These are phyloP conservation scores for Pseudoips prasinana DNA, from an alignment of 2,888 invertebrate species.

Conservation along the genomic window DNA sequence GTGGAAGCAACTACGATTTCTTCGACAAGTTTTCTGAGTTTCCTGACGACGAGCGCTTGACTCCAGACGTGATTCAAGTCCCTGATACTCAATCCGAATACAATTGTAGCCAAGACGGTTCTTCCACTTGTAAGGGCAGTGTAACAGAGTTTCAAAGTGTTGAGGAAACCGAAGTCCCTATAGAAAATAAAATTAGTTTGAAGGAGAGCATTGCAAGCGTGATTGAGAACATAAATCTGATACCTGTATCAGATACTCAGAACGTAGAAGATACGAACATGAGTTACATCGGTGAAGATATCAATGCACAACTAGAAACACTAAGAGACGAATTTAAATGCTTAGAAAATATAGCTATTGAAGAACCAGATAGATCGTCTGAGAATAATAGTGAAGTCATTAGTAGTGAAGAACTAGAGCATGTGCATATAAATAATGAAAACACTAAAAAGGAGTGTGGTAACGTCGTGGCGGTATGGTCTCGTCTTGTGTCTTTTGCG, in stretches of 20 bases:
- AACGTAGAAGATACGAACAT: slow-evolving; percentile 27
- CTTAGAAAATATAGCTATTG: slow-evolving; percentile 45
- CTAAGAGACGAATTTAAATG: slow-evolving; percentile 53
- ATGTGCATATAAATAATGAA: slow-evolving; percentile 12
- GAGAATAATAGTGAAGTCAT: slow-evolving; percentile 30
- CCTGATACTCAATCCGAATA: slow-evolving; percentile 32
- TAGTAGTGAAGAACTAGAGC: slow-evolving; percentile 17
- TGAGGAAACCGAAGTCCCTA: slow-evolving; percentile 26
- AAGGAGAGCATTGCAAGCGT: slow-evolving; percentile 44
- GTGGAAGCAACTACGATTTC: slow-evolving; percentile 50
- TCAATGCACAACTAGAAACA: slow-evolving; percentile 50
- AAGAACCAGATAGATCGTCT: slow-evolving; percentile 32
- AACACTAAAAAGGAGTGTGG: slow-evolving; percentile 33
- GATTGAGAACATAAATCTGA: slow-evolving; percentile 36
- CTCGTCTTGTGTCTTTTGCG: slow-evolving; percentile 65
- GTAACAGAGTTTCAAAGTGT: slow-evolving; percentile 40
- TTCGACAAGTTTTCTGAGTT: slow-evolving; percentile 56
- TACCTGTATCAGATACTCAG: slow-evolving; percentile 29
- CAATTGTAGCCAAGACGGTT: slow-evolving; percentile 34
- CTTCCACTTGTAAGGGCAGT: slow-evolving; percentile 31
- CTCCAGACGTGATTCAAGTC: slow-evolving; percentile 10
- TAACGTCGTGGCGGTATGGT: slow-evolving; percentile 51
- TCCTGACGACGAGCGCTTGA: slow-evolving; percentile 38
- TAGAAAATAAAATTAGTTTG: slow-evolving; percentile 35
- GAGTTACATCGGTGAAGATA: slow-evolving; percentile 40